Conservation (phyloP, 1,140 invertebrate species). For the Drosophila lini region DNA sequence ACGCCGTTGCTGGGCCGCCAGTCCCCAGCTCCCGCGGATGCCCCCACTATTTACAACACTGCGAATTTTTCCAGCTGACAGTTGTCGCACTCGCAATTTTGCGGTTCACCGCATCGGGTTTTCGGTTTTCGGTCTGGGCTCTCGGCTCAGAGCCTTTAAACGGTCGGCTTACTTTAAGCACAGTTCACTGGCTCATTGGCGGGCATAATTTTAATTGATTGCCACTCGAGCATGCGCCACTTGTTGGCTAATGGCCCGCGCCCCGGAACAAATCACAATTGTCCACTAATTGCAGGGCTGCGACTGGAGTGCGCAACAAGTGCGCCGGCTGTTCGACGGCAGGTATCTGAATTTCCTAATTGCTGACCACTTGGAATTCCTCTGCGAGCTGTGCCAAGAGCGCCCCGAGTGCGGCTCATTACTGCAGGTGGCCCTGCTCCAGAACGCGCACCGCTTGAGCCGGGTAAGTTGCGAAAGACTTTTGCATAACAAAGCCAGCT, state of each 20-base stretch:
- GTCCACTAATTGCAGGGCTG: conserved; percentile 65
- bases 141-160: conserved; percentile 45
- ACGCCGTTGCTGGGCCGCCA: conserved; percentile 23
- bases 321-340: conserved; percentile 67
- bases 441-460: conserved; percentile 51
- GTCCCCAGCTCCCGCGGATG: background rate
- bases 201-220: conserved; percentile 78
- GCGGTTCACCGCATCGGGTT: conserved; percentile 66
- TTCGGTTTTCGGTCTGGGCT: conserved; percentile 44
- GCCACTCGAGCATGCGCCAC: conserved; percentile 73
- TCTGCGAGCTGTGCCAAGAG: conserved; percentile 78
- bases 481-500: conserved; percentile 64
- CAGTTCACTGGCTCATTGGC: conserved; percentile 23
- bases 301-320: conserved; percentile 82
- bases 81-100: conserved; percentile 76
- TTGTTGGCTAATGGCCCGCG: conserved; percentile 62
- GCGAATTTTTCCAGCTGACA: conserved; percentile 52
- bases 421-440: conserved; percentile 65
- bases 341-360: conserved; percentile 83
- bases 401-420: conserved; percentile 75
- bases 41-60: conserved; percentile 12
- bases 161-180: conserved; percentile 49
- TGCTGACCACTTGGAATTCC: conserved; percentile 81
- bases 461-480: conserved; percentile 54
- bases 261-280: conserved; percentile 42